phyloP scores from a whole-genome alignment of 1,140 invertebrate genomes.

The Coelopa frigida region DNA sequence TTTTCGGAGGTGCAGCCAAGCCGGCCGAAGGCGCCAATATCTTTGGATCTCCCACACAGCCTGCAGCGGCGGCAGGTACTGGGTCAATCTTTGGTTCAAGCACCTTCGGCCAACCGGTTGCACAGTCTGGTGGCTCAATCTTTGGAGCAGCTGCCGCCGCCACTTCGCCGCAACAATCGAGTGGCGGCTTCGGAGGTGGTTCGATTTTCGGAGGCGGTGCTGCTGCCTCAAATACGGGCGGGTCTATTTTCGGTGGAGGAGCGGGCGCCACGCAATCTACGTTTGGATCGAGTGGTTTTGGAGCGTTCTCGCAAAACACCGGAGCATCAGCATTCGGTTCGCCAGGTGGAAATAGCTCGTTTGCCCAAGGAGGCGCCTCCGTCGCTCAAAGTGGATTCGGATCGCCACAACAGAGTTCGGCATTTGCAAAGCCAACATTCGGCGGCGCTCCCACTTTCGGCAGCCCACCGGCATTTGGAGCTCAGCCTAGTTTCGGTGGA shows the following conservation, averaged over 20 bases:
- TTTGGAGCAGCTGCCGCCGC: conserved; percentile 10
- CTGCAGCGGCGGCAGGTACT: conserved; percentile 14
- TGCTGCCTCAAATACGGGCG: conserved; percentile 18
- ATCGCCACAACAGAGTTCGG: conserved; percentile 25
- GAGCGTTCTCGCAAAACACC: conserved; percentile 37
- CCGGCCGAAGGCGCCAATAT: conserved; percentile 10
- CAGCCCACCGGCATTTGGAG: conserved; percentile 44
- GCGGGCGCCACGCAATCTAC: conserved; percentile 12
- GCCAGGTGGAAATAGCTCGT: conserved; percentile 18
- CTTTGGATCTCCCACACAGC: conserved; percentile 15
- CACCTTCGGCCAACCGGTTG: conserved; percentile 21
- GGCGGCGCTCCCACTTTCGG: conserved; percentile 37
- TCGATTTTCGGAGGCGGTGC: conserved; percentile 28
- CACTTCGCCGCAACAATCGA: conserved; percentile 12
- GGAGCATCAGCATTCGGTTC: conserved; percentile 21
- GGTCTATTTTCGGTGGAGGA: conserved; percentile 32
- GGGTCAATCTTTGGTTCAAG: conserved; percentile 30
- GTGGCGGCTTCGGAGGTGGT: conserved; percentile 18
- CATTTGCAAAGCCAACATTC: conserved; percentile 21
- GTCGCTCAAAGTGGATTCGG: conserved; percentile 45
- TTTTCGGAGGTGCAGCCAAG: conserved; percentile 24
- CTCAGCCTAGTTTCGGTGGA: conserved; percentile 47
- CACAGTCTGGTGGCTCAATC: conserved; percentile 2
- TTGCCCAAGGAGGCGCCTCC: conserved; percentile 22
- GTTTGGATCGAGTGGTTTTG: conserved; percentile 33